Evolutionary conservation across 1,140 invertebrate genomes (phyloP).

Genomic region (Plectrocnemia conspersa): DNA sequence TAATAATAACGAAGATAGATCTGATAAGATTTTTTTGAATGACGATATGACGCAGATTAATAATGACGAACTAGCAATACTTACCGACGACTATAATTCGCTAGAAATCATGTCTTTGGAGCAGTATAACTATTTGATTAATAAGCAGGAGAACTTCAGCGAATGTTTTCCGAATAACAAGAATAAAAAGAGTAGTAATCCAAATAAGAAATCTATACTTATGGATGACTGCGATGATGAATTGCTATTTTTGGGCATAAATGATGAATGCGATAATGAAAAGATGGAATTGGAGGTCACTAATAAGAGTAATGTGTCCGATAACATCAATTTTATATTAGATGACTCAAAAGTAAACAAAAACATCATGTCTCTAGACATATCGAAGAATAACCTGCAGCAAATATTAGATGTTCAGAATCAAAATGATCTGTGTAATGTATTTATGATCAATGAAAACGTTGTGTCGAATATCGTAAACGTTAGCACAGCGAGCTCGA

Average conservation of each 20-base stretch:
- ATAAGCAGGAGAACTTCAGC: constrained; percentile 16
- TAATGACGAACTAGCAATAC: constrained; percentile 16
- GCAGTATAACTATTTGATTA: constrained; percentile 17
- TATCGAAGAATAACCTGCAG: no score
- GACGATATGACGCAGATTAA: background rate
- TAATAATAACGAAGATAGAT: background rate
- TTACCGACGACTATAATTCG: constrained; percentile 26
- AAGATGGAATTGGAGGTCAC: background rate
- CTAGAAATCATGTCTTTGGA: constrained; percentile 27
- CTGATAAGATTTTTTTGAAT: no score
- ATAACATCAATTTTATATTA: no score
- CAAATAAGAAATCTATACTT: constrained; percentile 8
- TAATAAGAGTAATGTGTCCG: background rate
- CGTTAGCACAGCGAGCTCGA: no score
- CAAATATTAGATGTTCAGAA: no score
- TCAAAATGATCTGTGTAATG: no score
- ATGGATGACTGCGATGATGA: constrained; percentile 18
- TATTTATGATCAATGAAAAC: no score
- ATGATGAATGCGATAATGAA: constrained; percentile 8
- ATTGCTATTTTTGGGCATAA: constrained; percentile 20
- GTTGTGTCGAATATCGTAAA: no score
- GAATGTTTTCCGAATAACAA: background rate
- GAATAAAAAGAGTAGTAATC: background rate
- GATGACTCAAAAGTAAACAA: no score
- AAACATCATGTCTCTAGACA: no score